Conservation (phyloP, 1,140 invertebrate species). For the Drosophila mojavensis region DNA sequence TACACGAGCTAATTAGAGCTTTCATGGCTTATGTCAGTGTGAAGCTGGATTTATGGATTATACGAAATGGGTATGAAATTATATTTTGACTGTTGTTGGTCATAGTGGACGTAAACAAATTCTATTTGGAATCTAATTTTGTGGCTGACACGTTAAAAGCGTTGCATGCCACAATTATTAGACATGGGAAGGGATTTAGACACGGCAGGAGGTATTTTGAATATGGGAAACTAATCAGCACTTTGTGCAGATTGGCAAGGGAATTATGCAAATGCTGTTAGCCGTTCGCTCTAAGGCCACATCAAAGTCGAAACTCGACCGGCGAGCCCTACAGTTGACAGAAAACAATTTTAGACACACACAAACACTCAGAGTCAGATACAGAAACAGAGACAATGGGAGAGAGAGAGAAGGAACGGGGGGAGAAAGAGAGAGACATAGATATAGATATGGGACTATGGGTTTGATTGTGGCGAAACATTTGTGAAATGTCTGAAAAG, state of each 20-base stretch:
- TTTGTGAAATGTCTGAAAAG: constrained; percentile 60
- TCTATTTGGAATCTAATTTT: constrained; percentile 25
- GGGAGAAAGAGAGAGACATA: background rate
- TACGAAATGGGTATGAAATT: background rate
- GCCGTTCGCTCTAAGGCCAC: constrained; percentile 5
- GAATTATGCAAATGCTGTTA: constrained; percentile 42
- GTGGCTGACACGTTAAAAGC: constrained; percentile 32
- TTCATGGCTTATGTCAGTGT: background rate
- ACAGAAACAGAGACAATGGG: background rate
- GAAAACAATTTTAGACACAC: background rate
- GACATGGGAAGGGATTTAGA: no score
- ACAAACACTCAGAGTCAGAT: background rate
- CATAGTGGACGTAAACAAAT: constrained; percentile 4
- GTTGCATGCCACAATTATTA: background rate
- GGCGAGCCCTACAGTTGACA: constrained; percentile 6
- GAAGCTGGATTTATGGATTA: background rate
- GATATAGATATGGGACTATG: constrained; percentile 15
- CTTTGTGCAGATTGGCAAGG: constrained; percentile 19
- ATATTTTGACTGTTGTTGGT: background rate
- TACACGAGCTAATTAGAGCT: background rate
- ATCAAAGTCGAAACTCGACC: constrained; percentile 37
- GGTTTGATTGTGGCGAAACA: constrained; percentile 25
- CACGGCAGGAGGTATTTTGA: background rate
- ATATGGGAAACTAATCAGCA: constrained; percentile 39
- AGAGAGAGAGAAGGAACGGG: background rate